phyloP scores from a whole-genome alignment of 2,888 invertebrate species.

The Idaea aversata region DNA sequence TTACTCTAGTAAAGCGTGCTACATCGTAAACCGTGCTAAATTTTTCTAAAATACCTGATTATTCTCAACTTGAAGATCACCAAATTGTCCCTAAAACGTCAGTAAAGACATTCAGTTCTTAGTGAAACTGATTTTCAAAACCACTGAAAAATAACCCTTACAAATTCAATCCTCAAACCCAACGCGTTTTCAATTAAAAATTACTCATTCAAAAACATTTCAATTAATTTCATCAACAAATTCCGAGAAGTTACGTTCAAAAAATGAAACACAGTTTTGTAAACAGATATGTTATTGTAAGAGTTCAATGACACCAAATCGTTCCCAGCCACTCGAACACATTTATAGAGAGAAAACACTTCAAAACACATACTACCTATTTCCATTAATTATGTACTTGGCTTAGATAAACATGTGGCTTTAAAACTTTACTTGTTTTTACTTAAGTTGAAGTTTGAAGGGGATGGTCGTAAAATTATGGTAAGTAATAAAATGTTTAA shows the following conservation, averaged over 20 bases:
- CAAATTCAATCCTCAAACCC: neutral
- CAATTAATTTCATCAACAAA: neutral
- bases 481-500: constrained; percentile 1
- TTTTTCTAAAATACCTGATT: too few relatives aligned
- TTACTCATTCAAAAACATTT: too few relatives aligned
- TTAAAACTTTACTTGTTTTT: neutral
- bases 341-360: constrained; percentile 1
- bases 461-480: neutral
- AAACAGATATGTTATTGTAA: neutral
- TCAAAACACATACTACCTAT: neutral
- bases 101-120: too few relatives aligned
- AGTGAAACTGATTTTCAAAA: too few relatives aligned
- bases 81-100: too few relatives aligned
- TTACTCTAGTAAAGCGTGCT: too few relatives aligned
- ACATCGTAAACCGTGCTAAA: too few relatives aligned
- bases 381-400: neutral
- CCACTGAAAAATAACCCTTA: neutral
- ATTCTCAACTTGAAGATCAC: too few relatives aligned
- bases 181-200: neutral
- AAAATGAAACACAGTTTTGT: neutral
- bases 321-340: neutral
- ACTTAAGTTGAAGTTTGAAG: neutral
- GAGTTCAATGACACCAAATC: neutral
- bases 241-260: neutral
- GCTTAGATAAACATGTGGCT: neutral